phyloP scores from a whole-genome alignment of 2,113 vertebrate genomes.

The Apaloderma vittatum region DNA sequence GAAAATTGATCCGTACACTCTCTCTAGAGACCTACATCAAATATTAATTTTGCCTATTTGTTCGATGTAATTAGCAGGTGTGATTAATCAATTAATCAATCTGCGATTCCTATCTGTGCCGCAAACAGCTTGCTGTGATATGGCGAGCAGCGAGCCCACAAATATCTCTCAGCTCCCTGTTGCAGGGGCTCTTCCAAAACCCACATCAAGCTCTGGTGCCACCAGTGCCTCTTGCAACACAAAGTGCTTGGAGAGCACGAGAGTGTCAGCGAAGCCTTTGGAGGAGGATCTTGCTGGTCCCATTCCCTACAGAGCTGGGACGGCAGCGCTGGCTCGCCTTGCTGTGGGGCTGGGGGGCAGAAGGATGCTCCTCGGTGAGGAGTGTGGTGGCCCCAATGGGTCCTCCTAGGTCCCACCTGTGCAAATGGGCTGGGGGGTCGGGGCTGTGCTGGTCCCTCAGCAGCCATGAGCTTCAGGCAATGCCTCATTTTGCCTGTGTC shows the following conservation, averaged over 20 bases:
- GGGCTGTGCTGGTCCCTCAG: neutral
- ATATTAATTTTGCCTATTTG: slow-evolving; percentile 63
- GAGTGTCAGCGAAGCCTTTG: accelerated
- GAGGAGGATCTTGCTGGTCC: neutral
- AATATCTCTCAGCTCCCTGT: neutral
- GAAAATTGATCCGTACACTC: slow-evolving; percentile 61
- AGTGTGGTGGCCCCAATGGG: neutral
- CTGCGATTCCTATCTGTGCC: slow-evolving; percentile 26
- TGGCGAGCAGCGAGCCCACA: neutral
- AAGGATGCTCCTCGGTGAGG: neutral
- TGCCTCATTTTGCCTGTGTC: neutral
- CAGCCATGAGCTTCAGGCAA: neutral
- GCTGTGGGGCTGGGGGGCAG: neutral
- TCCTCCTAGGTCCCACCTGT: neutral
- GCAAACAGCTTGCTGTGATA: neutral
- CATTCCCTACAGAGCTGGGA: neutral
- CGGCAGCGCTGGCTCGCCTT: neutral
- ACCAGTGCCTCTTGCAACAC: neutral
- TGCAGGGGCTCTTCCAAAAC: neutral
- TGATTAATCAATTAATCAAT: slow-evolving; percentile 72
- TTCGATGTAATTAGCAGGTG: slow-evolving; percentile 57
- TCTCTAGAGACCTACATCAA: slow-evolving; percentile 54
- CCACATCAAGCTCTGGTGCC: accelerated
- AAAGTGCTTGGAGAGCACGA: neutral
- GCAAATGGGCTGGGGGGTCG: neutral